Evolutionary conservation across 2,888 invertebrate species (phyloP), one percentile per base, ranked within the genome.

Genomic region (Trilocha varians): DNA sequence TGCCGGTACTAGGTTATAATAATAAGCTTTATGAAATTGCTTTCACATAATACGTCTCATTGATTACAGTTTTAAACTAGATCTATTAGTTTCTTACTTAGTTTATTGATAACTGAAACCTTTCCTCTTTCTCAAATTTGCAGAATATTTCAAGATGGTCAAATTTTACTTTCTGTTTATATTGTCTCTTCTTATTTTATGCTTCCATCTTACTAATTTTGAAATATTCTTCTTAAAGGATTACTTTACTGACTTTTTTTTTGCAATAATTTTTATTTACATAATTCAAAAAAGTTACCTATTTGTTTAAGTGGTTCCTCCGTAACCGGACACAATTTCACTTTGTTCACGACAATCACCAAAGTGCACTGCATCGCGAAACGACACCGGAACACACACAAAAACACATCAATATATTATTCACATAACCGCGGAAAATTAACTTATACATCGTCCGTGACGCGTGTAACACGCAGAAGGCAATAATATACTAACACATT

Each of bases 291-390:
- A 38, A 43, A 44, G 45, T 61, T 71, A 84, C 83, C 82, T 68
- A 82, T 78, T 46, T 65, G 56, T 65, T 83, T 84, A 47, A 69
- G 49, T 37, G 75, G 65, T 59, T 76, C 79, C 60, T 78, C 82
- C 46, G 63, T 53, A 47, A 78, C 71, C 57, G 82, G 76, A 68
- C 80, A 83, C 73, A 84, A 59, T 61, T 72, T 70, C 55, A 85
- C 79, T 70, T 70, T 82, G 70, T 80, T 84, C 59, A 84, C 80
- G 50, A 85, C 79, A 52, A 85, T 84, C 47, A 85, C 84, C 62
- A 85, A 65, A 50, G 84, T 84, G 70, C 78, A 85, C 77, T 85
- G 84, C 85, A 85, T 84, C 60, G 68, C 78, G 55, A 55, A 62
- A 70, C 65, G 57, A 51, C 64, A 72, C 65, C 51, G 56, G 48